Evolutionary conservation across 2,888 invertebrate species (phyloP).

Genomic region (Dynastes grantii): DNA sequence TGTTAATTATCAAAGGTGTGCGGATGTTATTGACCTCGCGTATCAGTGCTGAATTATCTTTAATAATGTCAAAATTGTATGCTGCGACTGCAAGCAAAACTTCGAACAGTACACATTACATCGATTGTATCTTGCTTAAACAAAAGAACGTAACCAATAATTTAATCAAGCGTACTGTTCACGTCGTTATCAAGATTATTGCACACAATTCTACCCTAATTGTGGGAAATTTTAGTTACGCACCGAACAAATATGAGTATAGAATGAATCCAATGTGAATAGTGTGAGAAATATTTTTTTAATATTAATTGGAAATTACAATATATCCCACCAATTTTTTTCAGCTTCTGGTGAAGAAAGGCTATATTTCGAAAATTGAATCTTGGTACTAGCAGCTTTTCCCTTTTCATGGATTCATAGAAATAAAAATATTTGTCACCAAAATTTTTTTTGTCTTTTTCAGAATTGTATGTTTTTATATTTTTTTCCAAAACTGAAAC

Average conservation of each 20-base stretch:
- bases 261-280: no score
- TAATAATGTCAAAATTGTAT: constrained; percentile 41
- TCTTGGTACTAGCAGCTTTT: no score
- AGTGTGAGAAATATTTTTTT: no score
- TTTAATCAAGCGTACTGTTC: constrained; percentile 9
- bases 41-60: constrained; percentile 42
- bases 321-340: no score
- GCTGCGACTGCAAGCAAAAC: background rate
- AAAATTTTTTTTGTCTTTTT: no score
- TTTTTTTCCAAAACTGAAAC: no score
- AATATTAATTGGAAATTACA: no score
- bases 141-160: constrained; percentile 33
- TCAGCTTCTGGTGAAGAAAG: no score
- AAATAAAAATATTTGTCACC: no score
- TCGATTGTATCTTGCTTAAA: constrained; percentile 23
- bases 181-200: constrained; percentile 14
- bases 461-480: no score
- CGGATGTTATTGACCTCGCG: constrained; percentile 30
- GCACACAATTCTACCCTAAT: constrained; percentile 10
- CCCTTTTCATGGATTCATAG: no score
- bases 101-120: constrained; percentile 10
- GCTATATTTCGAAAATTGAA: no score
- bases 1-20: constrained; percentile 38
- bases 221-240: constrained; percentile 3
- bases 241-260: background rate